A percentile compares a stretch with the other conserved stretches of the same genome.
phyloP scores from a whole-genome alignment of 2,888 invertebrate species.

The Icerya purchasi region DNA sequence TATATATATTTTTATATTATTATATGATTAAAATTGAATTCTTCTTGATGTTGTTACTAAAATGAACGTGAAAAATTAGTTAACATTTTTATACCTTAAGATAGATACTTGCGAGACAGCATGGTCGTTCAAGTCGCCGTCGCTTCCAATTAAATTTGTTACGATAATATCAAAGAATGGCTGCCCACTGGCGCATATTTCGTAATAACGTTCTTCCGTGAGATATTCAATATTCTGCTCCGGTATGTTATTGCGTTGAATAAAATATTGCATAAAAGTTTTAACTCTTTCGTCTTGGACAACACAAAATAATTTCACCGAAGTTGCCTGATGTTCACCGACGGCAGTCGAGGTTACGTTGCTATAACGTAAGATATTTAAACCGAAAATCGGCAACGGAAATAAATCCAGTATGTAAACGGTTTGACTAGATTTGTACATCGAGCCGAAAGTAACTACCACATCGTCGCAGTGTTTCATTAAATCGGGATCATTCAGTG shows the following conservation, averaged over 20 bases:
- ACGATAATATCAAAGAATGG: slow-evolving; percentile 33
- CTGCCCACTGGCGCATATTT: slow-evolving; percentile 2
- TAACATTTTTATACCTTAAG: too few species aligned
- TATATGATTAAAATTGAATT: too few species aligned
- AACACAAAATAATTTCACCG: slow-evolving; percentile 29
- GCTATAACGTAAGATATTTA: slow-evolving; percentile 22
- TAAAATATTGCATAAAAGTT: slow-evolving; percentile 28
- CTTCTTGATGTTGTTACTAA: too few species aligned
- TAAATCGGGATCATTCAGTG: slow-evolving; percentile 32
- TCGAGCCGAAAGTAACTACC: slow-evolving; percentile 20
- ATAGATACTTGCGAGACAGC: slow-evolving; percentile 22
- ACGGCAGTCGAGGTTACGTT: slow-evolving; percentile 25
- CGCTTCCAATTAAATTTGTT: slow-evolving; percentile 31
- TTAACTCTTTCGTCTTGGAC: slow-evolving; percentile 26
- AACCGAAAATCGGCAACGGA: slow-evolving; percentile 39
- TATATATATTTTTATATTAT: too few species aligned
- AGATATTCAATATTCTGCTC: slow-evolving; percentile 26
- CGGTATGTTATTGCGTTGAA: slow-evolving; percentile 27
- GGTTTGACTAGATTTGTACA: too few species aligned
- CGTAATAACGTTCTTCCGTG: slow-evolving; percentile 23
- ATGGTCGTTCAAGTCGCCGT: slow-evolving; percentile 34
- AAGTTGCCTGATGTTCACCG: slow-evolving; percentile 22
- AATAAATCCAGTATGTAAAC: slow-evolving; percentile 30
- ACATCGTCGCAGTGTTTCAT: slow-evolving; percentile 26
- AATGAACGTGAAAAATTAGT: too few species aligned